Percentiles rank a stretch among this genome's conserved stretches.
These are phyloP conservation scores for Liparis tanakae DNA, from an alignment of 2,797 vertebrate species.

Conservation along the genomic window DNA sequence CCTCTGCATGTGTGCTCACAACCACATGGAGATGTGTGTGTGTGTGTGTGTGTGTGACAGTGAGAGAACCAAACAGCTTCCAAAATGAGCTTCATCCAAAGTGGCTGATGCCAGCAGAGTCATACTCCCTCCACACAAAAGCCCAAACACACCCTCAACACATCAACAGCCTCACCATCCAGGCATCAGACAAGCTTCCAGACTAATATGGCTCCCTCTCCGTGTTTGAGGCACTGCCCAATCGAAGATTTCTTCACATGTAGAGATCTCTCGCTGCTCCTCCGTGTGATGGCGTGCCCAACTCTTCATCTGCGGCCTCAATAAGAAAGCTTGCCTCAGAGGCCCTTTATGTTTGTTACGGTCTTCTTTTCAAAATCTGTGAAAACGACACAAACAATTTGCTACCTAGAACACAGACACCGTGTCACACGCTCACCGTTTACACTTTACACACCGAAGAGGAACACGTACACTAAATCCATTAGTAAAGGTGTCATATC, in stretches of 20 bases:
- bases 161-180: constrained; percentile 66
- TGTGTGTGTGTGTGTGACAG: constrained; percentile 37
- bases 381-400: constrained; percentile 54
- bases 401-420: constrained; percentile 19
- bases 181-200: constrained; percentile 74
- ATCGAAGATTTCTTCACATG: constrained; percentile 74
- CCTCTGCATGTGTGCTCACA: constrained; percentile 50
- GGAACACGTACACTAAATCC: constrained; percentile 5
- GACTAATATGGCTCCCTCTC: constrained; percentile 68
- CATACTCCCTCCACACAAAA: constrained; percentile 55
- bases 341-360: constrained; percentile 55
- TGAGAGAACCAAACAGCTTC: constrained; percentile 47
- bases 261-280: constrained; percentile 69
- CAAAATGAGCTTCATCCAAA: constrained; percentile 67
- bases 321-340: constrained; percentile 67
- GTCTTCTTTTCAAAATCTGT: constrained; percentile 56
- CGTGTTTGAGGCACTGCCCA: constrained; percentile 73
- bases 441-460: constrained; percentile 14
- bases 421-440: constrained; percentile 13
- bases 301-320: constrained; percentile 66
- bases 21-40: constrained; percentile 46
- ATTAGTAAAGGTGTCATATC: neutral
- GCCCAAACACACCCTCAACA: constrained; percentile 45
- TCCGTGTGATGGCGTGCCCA: constrained; percentile 66
- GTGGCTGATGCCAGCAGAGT: constrained; percentile 67